phyloP scores from a whole-genome alignment of 1,140 invertebrate species.

The Listronotus bonariensis region DNA sequence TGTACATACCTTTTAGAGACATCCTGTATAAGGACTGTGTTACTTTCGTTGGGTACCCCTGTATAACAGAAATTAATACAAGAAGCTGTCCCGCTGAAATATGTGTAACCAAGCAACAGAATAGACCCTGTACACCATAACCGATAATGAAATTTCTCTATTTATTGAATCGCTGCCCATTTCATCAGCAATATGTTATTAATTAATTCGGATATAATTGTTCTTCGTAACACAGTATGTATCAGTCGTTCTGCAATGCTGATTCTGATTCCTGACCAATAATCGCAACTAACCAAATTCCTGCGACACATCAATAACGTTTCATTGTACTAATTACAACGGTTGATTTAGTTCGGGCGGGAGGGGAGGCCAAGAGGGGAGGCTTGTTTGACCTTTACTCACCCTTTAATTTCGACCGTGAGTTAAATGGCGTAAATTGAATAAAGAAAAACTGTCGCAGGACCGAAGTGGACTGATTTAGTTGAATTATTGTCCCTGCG shows the following conservation, averaged over 20 bases:
- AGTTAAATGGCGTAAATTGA: conserved; percentile 53
- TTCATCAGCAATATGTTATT: conserved; percentile 44
- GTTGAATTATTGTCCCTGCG: conserved; percentile 53
- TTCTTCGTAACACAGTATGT: conserved; percentile 42
- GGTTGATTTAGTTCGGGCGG: conserved; percentile 50
- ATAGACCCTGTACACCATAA: conserved; percentile 13
- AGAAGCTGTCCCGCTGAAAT: too few species aligned
- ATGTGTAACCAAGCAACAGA: too few species aligned
- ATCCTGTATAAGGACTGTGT: too few species aligned
- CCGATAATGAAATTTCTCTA: conserved; percentile 39
- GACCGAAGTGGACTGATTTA: conserved; percentile 47
- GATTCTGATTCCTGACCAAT: conserved; percentile 44
- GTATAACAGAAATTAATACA: too few species aligned
- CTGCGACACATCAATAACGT: conserved; percentile 53
- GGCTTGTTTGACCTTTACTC: conserved; percentile 10
- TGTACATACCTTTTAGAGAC: too few species aligned
- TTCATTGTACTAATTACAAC: conserved; percentile 53
- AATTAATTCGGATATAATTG: conserved; percentile 45
- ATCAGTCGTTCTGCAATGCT: conserved; percentile 48
- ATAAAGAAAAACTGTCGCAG: conserved; percentile 44
- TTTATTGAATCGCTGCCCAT: conserved; percentile 27
- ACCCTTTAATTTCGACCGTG: conserved; percentile 36
- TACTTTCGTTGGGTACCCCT: too few species aligned
- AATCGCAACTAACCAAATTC: conserved; percentile 52
- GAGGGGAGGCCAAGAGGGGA: conserved; percentile 5